phyloP scores from a whole-genome alignment of 1,140 invertebrate genomes.

The Ptiloglossa arizonensis region DNA sequence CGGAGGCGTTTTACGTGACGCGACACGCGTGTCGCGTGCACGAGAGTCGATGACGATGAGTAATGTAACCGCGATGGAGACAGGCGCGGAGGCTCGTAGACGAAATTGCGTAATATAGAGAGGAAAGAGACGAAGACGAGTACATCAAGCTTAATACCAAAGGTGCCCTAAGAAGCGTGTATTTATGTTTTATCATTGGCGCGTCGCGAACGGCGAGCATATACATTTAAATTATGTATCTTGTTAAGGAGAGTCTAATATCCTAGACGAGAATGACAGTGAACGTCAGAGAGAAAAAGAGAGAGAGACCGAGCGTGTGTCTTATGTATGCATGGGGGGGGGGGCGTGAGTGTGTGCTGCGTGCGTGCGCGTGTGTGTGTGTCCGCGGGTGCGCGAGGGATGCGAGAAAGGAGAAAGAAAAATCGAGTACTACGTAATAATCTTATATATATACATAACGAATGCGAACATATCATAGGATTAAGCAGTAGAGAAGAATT shows the following conservation, averaged over 20 bases:
- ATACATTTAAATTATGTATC: constrained; percentile 71
- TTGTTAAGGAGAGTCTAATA: constrained; percentile 76
- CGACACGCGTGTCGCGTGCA: background rate
- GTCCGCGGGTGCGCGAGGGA: too few relatives aligned
- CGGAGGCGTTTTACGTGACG: background rate
- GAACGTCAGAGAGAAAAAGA: constrained; percentile 25
- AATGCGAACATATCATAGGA: constrained; percentile 80
- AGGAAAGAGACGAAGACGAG: constrained; percentile 59
- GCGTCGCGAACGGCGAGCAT: constrained; percentile 67
- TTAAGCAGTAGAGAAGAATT: constrained; percentile 67
- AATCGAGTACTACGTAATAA: constrained; percentile 58
- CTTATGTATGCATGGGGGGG: too few relatives aligned
- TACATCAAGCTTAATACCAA: constrained; percentile 82
- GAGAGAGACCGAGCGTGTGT: background rate
- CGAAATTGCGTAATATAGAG: constrained; percentile 55
- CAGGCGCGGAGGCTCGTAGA: constrained; percentile 35
- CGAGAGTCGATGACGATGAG: background rate
- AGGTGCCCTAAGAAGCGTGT: constrained; percentile 82
- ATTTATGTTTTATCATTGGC: constrained; percentile 81
- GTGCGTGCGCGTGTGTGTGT: background rate
- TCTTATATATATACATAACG: constrained; percentile 70
- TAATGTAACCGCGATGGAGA: background rate
- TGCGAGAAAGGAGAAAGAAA: background rate
- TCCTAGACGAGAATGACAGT: constrained; percentile 61
- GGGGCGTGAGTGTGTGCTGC: background rate